Evolutionary conservation across 2,888 invertebrate species (phyloP), one percentile per base, ranked within the genome.

Genomic region (Acleris laterana): DNA sequence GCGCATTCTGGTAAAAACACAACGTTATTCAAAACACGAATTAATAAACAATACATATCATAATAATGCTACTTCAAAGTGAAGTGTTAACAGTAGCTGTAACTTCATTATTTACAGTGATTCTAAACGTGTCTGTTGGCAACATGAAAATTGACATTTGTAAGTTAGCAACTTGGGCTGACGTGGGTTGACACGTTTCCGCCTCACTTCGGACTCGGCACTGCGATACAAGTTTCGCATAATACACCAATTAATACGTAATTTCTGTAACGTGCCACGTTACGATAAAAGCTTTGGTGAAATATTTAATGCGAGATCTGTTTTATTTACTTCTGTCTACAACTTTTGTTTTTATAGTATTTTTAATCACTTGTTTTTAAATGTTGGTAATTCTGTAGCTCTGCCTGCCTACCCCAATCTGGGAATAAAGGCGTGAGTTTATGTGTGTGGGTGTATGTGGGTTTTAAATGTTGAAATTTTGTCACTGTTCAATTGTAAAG

Each of bases 81-180:
- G 22, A 38, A 65, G 20, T 55, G 19, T 17, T 50, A 56, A 25
- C 32, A 57, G 57, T 52, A 57, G 20, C 50, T 32, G 42, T 57
- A 62, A 57, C 62, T 56, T 65, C 48, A 61, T 60, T 60, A 32
- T 50, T 32, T 32, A 32, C 32, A 61, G 56, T 46, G 60, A 28
- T 19, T 44, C 66, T 48, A 66, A 66, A 62, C 51, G 56, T 57
- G 62, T 51, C 64, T 63, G 60, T 64, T 64, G 64, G 60, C 64
- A 60, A 64, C 68, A 64, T 68, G 64, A 61, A 68, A 68, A 68
- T 68, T 68, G 68, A 64, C 68, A 68, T 64, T 68, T 64, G 60
- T 13, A 60, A 61, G 68, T 68, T 66, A 49, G 64, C 11, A 64
- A 64, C 60, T 68, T 61, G 32, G 57, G 32, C 22, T 68, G 68